phyloP scores from a whole-genome alignment of 2,888 invertebrate species.

The Phymatocera aterrima region DNA sequence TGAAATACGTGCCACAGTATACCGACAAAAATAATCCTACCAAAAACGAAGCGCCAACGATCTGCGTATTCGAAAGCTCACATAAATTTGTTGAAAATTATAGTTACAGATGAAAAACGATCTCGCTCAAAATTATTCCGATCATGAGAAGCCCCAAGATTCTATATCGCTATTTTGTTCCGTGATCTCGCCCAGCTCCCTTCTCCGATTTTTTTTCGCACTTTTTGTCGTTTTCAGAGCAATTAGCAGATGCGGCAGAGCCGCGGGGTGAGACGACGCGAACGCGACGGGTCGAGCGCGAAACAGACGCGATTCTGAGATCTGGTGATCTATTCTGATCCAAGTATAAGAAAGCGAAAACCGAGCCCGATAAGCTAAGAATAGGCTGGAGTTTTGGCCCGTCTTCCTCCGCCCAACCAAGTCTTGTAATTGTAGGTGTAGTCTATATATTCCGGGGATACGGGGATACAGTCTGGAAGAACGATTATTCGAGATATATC shows the following conservation, averaged over 20 bases:
- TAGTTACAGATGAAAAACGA: no score
- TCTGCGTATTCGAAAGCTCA: no score
- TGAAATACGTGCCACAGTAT: no score
- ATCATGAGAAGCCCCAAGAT: no score
- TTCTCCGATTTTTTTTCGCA: no score
- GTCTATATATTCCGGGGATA: neutral
- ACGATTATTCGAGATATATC: neutral
- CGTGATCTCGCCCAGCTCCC: no score
- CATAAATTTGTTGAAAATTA: no score
- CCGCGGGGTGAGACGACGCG: neutral
- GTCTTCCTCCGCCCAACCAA: conserved; percentile 28
- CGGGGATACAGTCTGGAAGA: neutral
- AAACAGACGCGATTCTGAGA: conserved; percentile 43
- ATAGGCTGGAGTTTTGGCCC: conserved; percentile 23
- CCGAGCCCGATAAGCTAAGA: conserved; percentile 6
- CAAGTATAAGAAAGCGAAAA: conserved; percentile 22
- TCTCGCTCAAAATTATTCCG: no score
- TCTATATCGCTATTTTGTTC: no score
- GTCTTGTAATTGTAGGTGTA: neutral
- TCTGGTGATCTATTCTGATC: conserved; percentile 42
- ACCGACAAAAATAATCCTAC: no score
- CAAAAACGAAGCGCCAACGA: no score
- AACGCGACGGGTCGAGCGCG: neutral
- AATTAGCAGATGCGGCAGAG: neutral
- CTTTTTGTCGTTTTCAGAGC: neutral